phyloP scores from a whole-genome alignment of 2,797 vertebrate genomes.

The Hydrophis major region DNA sequence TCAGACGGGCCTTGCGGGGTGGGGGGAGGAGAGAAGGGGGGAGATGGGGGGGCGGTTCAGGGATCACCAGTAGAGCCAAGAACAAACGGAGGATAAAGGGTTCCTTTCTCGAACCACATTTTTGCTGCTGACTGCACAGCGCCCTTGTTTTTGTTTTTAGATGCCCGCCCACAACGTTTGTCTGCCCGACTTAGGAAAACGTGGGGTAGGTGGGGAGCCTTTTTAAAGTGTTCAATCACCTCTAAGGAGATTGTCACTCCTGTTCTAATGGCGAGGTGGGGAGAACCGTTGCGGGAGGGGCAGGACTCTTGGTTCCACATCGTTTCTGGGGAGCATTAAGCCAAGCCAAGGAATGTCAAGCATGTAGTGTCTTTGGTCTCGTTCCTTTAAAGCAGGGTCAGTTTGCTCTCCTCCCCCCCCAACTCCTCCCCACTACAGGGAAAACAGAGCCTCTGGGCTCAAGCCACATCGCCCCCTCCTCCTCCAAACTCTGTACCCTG shows the following conservation, averaged over 20 bases:
- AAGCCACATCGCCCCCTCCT: background rate
- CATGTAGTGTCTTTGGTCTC: background rate
- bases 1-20: background rate
- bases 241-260: background rate
- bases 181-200: background rate
- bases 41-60: background rate
- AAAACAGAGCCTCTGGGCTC: background rate
- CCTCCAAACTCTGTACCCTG: background rate
- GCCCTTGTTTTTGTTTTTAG: background rate
- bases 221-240: no score
- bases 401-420: background rate
- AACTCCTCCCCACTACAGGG: background rate
- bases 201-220: background rate
- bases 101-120: background rate
- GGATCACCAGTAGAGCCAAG: background rate
- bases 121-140: no score
- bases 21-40: rapidly evolving
- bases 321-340: background rate
- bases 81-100: background rate
- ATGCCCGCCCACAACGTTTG: background rate
- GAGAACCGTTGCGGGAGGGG: no score
- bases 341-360: background rate
- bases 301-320: background rate
- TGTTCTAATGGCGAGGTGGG: background rate
- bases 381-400: background rate